Percentiles rank a stretch among this genome's conserved stretches.
Conservation (phyloP, 2,113 vertebrate species). For the Chrysemys picta region DNA sequence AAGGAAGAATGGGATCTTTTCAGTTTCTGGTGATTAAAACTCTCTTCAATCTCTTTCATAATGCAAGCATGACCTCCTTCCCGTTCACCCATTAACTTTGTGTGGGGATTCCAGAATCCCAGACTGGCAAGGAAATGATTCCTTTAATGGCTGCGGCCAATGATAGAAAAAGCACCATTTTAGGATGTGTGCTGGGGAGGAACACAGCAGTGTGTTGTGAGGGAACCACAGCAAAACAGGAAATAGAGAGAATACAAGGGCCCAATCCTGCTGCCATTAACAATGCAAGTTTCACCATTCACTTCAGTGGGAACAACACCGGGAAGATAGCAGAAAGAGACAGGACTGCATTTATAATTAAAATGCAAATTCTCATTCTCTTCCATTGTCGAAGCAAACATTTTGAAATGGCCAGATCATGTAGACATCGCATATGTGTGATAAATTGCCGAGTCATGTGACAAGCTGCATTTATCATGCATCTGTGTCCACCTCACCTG, state of each 20-base stretch:
- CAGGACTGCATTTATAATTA: background rate
- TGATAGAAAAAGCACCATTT: background rate
- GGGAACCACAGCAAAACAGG: background rate
- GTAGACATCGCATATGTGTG: background rate
- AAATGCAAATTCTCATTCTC: background rate
- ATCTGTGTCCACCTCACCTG: background rate
- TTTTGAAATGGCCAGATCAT: background rate
- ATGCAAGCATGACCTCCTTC: background rate
- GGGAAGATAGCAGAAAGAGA: background rate
- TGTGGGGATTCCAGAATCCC: background rate
- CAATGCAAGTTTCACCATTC: accelerated
- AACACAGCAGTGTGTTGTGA: accelerated
- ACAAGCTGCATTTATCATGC: background rate
- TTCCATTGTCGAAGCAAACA: background rate
- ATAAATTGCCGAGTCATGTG: background rate
- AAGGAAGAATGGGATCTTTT: background rate
- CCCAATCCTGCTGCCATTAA: accelerated
- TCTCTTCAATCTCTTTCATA: background rate
- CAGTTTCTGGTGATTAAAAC: background rate
- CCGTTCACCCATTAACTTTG: background rate
- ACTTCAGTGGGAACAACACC: background rate
- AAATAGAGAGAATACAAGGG: background rate
- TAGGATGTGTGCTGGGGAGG: background rate
- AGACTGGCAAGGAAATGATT: background rate
- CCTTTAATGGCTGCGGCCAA: background rate